Evolutionary conservation across 2,888 invertebrate species (phyloP), one percentile per base, ranked within the genome.

Genomic region (Temnothorax rugatulus): DNA sequence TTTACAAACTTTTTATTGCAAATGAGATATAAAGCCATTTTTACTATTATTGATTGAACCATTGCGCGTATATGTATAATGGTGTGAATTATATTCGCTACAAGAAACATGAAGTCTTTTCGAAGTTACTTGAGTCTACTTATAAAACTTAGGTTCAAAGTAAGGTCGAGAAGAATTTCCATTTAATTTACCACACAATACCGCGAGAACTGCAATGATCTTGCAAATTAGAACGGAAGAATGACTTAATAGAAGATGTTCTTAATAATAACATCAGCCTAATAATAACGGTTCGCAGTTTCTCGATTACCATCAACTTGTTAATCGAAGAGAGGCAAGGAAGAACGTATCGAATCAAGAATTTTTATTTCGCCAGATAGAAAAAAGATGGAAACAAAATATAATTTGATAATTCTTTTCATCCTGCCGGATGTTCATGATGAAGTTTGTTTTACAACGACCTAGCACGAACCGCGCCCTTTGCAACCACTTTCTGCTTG

Each of bases 381-480:
- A 52, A 7, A 59, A 21, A 25, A 2, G 0, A 25, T n/a, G 8
- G n/a, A 50, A 41, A 9, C 4, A 34, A 63, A 47, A 29, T 1
- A 7, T 13, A 71, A 50, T 47, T 73, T 81, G 4, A 47, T 59
- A 50, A 71, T 50, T 34, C 21, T 47, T 50, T 41, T 47, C 47
- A 66, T n/a, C 2, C 13, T 8, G 18, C 13, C 13, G 38, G 25
- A 25, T 34, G 21, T n/a, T 34, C 38, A 41, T 41, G 38, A 76
- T 29, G 50, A 77, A 75, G 82, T 66, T 73, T n/a, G 54, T 66
- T 71, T 75, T 61, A 41, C 38, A 79, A 25, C 52, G 47, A 41
- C 66, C 29, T n/a, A 57, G 44, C 34, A 69, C 66, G 59, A 71
- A 85, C 86, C 61, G 79, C 83, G 75, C 54, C 86, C 85, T 86